A percentile compares a stretch with the other conserved stretches of the same genome.
Evolutionary conservation across 2,888 invertebrate genomes (phyloP).

Genomic region (Thysanoteuthis rhombus): DNA sequence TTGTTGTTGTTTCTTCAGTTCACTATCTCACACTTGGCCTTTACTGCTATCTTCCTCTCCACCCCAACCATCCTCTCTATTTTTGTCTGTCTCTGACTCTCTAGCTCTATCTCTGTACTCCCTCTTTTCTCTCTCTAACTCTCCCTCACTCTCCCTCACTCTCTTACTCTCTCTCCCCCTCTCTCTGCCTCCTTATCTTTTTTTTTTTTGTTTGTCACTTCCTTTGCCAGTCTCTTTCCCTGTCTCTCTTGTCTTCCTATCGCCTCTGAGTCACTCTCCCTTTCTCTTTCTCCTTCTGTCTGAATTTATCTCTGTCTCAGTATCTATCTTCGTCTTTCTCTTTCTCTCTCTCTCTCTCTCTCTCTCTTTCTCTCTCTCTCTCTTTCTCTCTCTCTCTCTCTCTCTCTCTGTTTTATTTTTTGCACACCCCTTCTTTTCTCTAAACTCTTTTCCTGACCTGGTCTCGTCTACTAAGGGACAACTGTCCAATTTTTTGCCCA

Average conservation of each 20-base stretch:
- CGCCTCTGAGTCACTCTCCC: background rate
- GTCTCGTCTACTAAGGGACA: background rate
- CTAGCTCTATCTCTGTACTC: background rate
- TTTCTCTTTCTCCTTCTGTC: background rate
- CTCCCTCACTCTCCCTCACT: no score
- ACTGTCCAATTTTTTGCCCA: slow-evolving; percentile 25
- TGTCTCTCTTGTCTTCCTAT: background rate
- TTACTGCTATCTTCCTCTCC: background rate
- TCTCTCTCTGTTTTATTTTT: background rate
- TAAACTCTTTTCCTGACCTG: background rate
- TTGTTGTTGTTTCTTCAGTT: background rate
- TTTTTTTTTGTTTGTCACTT: background rate
- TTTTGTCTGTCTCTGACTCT: background rate
- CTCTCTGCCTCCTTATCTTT: background rate
- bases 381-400: background rate
- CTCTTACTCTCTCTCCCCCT: background rate
- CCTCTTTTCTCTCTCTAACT: background rate
- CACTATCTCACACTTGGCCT: background rate
- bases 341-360: background rate
- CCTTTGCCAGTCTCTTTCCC: background rate
- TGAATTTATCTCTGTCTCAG: background rate
- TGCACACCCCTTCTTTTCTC: background rate
- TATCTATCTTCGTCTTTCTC: no score
- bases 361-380: background rate
- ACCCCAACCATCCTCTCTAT: background rate